Base-by-base conservation (phyloP, 2,797 vertebrate species). In the Xenentodon cancila region DNA sequence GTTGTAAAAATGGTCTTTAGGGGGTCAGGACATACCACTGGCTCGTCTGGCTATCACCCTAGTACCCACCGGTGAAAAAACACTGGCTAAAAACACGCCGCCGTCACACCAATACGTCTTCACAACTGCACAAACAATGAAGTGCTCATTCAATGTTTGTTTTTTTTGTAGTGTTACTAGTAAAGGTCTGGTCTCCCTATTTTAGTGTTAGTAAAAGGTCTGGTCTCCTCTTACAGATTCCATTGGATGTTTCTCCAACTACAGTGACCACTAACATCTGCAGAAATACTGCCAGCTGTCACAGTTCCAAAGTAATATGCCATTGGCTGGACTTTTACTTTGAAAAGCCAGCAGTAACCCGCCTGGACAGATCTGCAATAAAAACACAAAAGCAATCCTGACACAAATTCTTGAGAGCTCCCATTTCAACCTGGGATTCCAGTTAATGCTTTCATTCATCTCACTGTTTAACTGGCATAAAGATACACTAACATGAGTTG, bases 1-100 rank as follows among this genome's bases (percentile, higher is more conserved):
- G 89, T 88, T 77, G 70, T 89, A 90, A 89, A 92, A 88, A 73
- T 77, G 78, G 84, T 86, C 68, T 80, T 70, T 68, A 59, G 63
- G 83, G 90, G 87, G 85, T 90, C 86, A 89, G 82, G 81, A 84
- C 88, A 92, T 92, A 89, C 90, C 88, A 88, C 46, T 78, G 81
- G 80, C 59, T 70, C 59, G 70, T 77, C 67, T 80, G 83, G 79
- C 74, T 80, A 88, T 92, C 90, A 87, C 89, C 90, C 68, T 79
- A 86, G 90, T 73, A 87, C 62, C 82, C 81, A 74, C 30, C 74
- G 73, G 64, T 55, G 57, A 55, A 51, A 64, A 59, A 71, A 77
- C 57, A 56, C 59, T 52, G 52, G 84, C 82, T 77, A 84, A 83
- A 77, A 68, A 81, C 80, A 86, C 77, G 80, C 80, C 46, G 19